These are phyloP conservation scores for Neofelis nebulosa DNA, from an alignment of 2,113 vertebrate species.

Conservation along the genomic window DNA sequence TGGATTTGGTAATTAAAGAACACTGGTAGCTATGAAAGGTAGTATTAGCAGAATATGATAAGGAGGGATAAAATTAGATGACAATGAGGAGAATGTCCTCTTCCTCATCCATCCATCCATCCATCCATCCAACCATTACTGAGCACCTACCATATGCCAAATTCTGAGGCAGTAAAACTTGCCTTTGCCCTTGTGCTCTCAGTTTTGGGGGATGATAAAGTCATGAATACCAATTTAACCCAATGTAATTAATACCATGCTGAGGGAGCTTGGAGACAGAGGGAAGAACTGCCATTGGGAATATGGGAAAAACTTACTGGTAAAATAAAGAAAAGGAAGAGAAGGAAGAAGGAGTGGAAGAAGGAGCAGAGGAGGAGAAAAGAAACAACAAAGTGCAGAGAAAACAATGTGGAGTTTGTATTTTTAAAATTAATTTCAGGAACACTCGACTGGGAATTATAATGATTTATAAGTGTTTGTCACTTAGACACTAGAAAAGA, in stretches of 20 bases:
- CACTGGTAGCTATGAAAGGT: neutral
- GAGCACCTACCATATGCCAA: neutral
- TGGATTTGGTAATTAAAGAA: neutral
- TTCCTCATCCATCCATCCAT: neutral
- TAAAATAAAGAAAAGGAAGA: neutral
- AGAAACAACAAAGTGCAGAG: neutral
- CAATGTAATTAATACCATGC: neutral
- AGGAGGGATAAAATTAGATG: neutral
- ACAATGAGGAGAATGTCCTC: rapidly evolving
- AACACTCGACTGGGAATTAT: neutral
- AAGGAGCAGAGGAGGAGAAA: neutral
- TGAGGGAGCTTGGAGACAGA: neutral
- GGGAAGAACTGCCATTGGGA: neutral
- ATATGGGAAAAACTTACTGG: neutral
- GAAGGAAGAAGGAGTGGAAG: neutral
- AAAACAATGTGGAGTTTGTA: neutral
- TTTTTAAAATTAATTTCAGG: constrained; percentile 28
- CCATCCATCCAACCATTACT: neutral
- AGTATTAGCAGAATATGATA: neutral
- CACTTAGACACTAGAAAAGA: constrained; percentile 2
- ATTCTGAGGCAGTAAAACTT: neutral
- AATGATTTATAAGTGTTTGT: constrained; percentile 41
- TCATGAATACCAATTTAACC: neutral
- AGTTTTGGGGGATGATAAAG: neutral
- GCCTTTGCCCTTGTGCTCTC: neutral